Evolutionary conservation across 2,888 invertebrate genomes (phyloP).

Genomic region (Nasonovia ribisnigri): DNA sequence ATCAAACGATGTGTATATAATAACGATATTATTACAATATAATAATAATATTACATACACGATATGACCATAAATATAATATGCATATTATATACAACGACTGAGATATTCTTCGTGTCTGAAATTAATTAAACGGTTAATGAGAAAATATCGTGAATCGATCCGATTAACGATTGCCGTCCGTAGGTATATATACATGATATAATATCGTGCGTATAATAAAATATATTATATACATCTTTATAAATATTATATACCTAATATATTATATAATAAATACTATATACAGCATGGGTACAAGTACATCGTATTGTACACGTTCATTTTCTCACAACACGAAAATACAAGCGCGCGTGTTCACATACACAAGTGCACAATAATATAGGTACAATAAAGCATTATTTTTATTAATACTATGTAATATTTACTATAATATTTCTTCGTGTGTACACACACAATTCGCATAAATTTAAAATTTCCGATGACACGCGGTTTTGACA

Average conservation of each 20-base stretch:
- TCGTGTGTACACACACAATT: neutral
- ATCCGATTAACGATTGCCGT: conserved; percentile 56
- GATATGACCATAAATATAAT: conserved; percentile 1
- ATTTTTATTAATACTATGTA: neutral
- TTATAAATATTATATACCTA: neutral
- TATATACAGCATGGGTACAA: neutral
- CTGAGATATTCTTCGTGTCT: conserved; percentile 45
- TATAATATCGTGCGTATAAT: conserved; percentile 8
- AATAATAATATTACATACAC: neutral
- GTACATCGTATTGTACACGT: neutral
- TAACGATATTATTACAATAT: conserved; percentile 18
- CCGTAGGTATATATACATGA: neutral
- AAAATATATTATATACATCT: neutral
- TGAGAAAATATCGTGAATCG: conserved; percentile 57
- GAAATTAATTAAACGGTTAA: conserved; percentile 60
- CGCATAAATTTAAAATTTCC: neutral
- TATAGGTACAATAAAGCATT: neutral
- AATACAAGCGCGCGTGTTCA: neutral
- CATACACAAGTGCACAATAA: neutral
- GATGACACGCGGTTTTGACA: neutral
- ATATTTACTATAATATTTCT: neutral
- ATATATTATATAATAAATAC: conserved; percentile 15
- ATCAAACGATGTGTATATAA: neutral
- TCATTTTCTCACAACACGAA: neutral
- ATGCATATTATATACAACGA: neutral